Conservation (phyloP, 2,888 invertebrate species). For the Microplitis deprimator region DNA sequence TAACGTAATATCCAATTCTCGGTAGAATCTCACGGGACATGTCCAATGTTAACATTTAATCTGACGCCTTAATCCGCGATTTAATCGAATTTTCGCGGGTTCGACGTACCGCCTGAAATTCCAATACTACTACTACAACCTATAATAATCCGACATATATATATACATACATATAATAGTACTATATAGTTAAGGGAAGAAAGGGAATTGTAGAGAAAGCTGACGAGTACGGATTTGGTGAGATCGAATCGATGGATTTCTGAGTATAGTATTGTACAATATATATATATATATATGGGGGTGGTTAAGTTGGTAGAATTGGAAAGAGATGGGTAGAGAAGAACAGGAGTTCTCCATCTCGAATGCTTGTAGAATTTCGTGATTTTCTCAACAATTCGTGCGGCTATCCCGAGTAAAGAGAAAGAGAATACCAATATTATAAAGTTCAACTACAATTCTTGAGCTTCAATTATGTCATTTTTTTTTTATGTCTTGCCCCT, state of each 20-base stretch:
- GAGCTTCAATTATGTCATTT: slow-evolving; percentile 16
- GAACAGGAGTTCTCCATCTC: slow-evolving; percentile 28
- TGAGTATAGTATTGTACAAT: background rate
- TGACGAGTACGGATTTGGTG: slow-evolving; percentile 26
- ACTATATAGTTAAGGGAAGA: background rate
- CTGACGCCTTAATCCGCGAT: slow-evolving; percentile 56
- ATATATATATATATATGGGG: background rate
- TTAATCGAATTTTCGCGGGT: slow-evolving; percentile 55
- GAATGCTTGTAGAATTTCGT: slow-evolving; percentile 18
- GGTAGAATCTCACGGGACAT: background rate
- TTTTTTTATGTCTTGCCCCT: slow-evolving; percentile 31
- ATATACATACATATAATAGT: background rate
- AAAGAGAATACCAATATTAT: slow-evolving; percentile 6
- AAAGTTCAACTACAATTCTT: background rate
- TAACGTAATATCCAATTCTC: slow-evolving; percentile 11
- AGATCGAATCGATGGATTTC: slow-evolving; percentile 25
- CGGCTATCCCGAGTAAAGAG: background rate
- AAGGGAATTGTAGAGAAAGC: slow-evolving; percentile 1
- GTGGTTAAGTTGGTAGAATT: background rate
- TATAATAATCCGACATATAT: background rate
- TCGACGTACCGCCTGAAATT: slow-evolving; percentile 26
- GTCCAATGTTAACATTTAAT: slow-evolving; percentile 53
- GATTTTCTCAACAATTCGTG: slow-evolving; percentile 13
- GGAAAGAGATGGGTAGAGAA: slow-evolving; percentile 1
- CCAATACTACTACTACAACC: background rate